Evolutionary conservation across 1,140 invertebrate genomes (phyloP), one percentile per base, ranked within the genome.

Genomic region (Melanaphis sacchari): DNA sequence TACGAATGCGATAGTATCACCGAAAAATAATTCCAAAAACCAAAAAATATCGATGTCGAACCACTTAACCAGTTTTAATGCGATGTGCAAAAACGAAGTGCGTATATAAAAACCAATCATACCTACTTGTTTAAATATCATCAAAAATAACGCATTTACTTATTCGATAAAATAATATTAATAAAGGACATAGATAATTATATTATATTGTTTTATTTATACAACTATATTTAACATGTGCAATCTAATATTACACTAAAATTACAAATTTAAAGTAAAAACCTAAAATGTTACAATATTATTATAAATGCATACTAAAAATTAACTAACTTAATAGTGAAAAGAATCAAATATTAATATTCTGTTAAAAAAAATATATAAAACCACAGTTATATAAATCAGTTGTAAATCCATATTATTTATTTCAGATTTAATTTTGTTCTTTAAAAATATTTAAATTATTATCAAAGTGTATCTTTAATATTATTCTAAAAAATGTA

Each of bases 21-120:
- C 7, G 49, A 40, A 87, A 49, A 22, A 87, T 21, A 87, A 87
- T n/a, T 59, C 89, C 36, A 38, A 90, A 41, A 91, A 43, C 31
- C 24, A 41, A 18, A 66, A 24, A 9, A 91, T 36, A 91, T 89
- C 90, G 21, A 91, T 91, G 90, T 91, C 90, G 26, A 91, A 46
- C 90, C 66, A 91, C 26, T n/a, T 91, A 49, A 43, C 54, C 52
- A 91, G 52, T 66, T 8, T 76, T 22, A 41, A 91, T 76, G 59
- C 36, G 26, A 91, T 91, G 38, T 91, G 90, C 59, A 43, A 41
- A 38, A 91, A 76, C 38, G 90, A 66, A 66, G 90, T 91, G n/a
- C n/a, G 90, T 91, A 90, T 40, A 89, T 18, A 40, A 87, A 18
- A 54, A 26, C 4, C 52, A 91, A 81, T 90, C 41, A 52, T 76